phyloP scores from a whole-genome alignment of 2,113 vertebrate genomes.

The Podarcis cretensis region DNA sequence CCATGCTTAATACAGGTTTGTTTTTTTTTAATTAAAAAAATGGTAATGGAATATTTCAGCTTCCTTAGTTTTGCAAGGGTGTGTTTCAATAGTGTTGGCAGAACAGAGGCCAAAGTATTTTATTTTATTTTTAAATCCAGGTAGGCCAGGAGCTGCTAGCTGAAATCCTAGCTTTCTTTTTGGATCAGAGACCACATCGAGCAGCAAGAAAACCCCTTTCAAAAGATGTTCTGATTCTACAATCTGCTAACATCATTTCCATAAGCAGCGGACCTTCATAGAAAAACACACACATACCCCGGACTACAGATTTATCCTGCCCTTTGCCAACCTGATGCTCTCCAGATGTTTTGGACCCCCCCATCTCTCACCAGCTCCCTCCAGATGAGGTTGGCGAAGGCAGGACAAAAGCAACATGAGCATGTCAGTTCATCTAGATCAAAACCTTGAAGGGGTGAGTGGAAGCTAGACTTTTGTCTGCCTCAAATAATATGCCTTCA shows the following conservation, averaged over 20 bases:
- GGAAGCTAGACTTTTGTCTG: neutral
- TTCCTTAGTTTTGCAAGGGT: constrained; percentile 54
- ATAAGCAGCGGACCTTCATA: neutral
- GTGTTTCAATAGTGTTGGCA: constrained; percentile 6
- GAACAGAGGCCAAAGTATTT: constrained; percentile 29
- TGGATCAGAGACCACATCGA: neutral
- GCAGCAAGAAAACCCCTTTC: neutral
- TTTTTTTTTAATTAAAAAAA: constrained; percentile 4
- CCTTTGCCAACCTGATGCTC: too few species aligned
- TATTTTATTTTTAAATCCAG: constrained; percentile 12
- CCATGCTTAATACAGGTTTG: constrained; percentile 73
- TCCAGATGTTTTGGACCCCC: neutral
- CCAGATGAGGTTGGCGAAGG: too few species aligned
- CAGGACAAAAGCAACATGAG: too few species aligned
- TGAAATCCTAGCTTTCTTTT: neutral
- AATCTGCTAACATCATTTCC: neutral
- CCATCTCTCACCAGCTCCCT: neutral
- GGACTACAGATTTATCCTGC: too few species aligned
- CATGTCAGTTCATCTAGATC: neutral
- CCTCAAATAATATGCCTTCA: neutral
- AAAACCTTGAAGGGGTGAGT: neutral
- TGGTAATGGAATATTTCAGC: constrained; percentile 65
- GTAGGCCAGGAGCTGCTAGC: constrained; percentile 22
- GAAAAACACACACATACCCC: neutral
- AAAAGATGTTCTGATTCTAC: neutral